Base-by-base conservation (phyloP, 2,797 vertebrate species). In the Taeniopygia guttata region DNA sequence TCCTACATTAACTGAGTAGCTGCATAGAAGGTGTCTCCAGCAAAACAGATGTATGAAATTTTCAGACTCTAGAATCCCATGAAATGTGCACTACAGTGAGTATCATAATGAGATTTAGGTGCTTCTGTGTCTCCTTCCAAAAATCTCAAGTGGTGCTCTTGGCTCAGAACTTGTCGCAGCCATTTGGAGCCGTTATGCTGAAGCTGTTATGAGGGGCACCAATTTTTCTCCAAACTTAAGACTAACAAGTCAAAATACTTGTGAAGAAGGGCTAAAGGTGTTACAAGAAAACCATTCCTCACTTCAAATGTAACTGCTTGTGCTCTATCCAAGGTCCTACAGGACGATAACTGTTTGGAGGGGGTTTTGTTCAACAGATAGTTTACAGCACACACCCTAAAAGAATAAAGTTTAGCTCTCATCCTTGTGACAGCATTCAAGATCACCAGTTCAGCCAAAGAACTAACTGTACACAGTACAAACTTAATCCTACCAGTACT, bases 1-100 rank as follows among this genome's bases (percentile, higher is more conserved):
- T 9, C 12, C 29, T 49, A 55, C 0, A 0, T 10, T 10, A 95
- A 42, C 27, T 26, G 13, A 42, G 27, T 3, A 56, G 13, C 13
- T 18, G 23, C 23, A 55, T 8, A 62, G 58, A 81, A 75, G 9
- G 18, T 27, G 42, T 67, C 51, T 38, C 67, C 76, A 77, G 63
- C 23, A 81, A 59, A 84, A 76, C 0, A 45, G 8, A 20, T 32
- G 16, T 16, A 56, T 3, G 36, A 72, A 46, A 54, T 18, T 27
- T 83, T 78, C 11, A 54, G 22, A 78, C 73, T 38, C 43, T 19
- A 45, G n/a, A 84, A 63, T 66, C 12, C 26, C 36, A 56, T 1
- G 4, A 70, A 82, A 38, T 21, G 38, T 11, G n/a, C 38, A 73
- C 42, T 75, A 46, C 27, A 43, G 2, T 2, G 2, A 75, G 7